phyloP scores from a whole-genome alignment of 1,140 invertebrate species.

The Oryctes rhinoceros region DNA sequence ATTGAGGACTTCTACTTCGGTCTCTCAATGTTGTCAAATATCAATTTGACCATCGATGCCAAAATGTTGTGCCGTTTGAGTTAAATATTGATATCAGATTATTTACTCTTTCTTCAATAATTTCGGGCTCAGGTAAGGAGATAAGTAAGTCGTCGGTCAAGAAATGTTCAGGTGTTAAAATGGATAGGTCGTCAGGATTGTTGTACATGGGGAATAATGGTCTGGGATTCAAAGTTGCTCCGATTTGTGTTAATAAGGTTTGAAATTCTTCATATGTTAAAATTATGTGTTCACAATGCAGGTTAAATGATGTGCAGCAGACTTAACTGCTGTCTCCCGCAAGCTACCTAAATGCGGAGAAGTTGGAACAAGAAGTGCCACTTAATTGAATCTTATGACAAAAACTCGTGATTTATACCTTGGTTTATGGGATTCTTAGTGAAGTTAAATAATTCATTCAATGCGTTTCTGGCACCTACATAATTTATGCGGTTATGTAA shows the following conservation, averaged over 20 bases:
- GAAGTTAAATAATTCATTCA: neutral
- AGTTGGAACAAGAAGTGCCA: constrained; percentile 32
- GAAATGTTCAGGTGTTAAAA: constrained; percentile 54
- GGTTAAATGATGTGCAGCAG: constrained; percentile 53
- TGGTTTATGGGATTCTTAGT: neutral
- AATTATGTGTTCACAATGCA: constrained; percentile 45
- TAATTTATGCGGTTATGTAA: neutral
- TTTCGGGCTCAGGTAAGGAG: constrained; percentile 43
- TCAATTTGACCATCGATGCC: constrained; percentile 51
- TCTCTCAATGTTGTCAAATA: constrained; percentile 50
- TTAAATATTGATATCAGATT: constrained; percentile 49
- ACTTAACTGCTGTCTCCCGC: constrained; percentile 57
- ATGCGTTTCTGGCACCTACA: neutral
- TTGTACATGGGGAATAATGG: constrained; percentile 49
- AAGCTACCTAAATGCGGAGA: constrained; percentile 56
- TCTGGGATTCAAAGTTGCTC: constrained; percentile 54
- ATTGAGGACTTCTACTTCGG: too few relatives aligned
- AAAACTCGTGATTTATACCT: neutral
- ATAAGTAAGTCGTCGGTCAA: constrained; percentile 48
- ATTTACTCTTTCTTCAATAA: constrained; percentile 16
- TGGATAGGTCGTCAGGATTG: constrained; percentile 47
- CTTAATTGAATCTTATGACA: neutral
- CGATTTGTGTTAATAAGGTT: constrained; percentile 52
- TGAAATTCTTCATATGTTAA: constrained; percentile 54
- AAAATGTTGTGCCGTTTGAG: constrained; percentile 48